Conservation (phyloP, 2,888 invertebrate genomes). For the Gymnoscelis rufifasciata region DNA sequence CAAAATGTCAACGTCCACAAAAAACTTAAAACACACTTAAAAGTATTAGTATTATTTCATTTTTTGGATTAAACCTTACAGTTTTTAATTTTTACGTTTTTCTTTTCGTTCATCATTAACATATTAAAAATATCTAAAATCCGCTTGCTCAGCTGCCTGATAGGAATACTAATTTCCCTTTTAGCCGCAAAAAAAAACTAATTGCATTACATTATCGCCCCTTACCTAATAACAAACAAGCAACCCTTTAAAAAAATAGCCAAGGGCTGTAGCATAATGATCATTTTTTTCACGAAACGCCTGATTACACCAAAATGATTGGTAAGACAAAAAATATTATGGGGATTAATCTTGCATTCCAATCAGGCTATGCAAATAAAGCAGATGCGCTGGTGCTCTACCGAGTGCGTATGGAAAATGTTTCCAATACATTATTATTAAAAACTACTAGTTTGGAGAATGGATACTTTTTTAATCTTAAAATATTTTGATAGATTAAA, state of each 20-base stretch:
- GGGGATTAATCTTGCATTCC: constrained; percentile 72
- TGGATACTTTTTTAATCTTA: too few relatives aligned
- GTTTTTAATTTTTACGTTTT: too few relatives aligned
- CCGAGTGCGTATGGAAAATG: constrained; percentile 40
- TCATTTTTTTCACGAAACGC: constrained; percentile 66
- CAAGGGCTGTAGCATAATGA: constrained; percentile 77
- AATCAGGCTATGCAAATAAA: constrained; percentile 74
- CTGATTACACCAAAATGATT: constrained; percentile 74
- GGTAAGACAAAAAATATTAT: constrained; percentile 75
- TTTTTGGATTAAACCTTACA: too few relatives aligned
- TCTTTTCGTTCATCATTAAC: background rate
- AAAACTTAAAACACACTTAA: too few relatives aligned
- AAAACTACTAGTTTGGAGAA: too few relatives aligned
- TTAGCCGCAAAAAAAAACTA: constrained; percentile 65
- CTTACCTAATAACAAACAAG: constrained; percentile 76
- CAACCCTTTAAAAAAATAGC: constrained; percentile 78
- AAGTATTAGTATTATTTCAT: too few relatives aligned
- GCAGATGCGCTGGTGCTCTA: constrained; percentile 72
- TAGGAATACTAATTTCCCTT: constrained; percentile 71
- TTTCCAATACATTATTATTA: too few relatives aligned
- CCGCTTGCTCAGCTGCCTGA: constrained; percentile 72
- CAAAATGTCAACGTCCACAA: too few relatives aligned
- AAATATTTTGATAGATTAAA: too few relatives aligned
- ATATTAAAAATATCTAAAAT: constrained; percentile 45
- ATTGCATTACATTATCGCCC: constrained; percentile 79